Evolutionary conservation across 2,113 vertebrate genomes (phyloP).

Genomic region (Aramus guarauna): DNA sequence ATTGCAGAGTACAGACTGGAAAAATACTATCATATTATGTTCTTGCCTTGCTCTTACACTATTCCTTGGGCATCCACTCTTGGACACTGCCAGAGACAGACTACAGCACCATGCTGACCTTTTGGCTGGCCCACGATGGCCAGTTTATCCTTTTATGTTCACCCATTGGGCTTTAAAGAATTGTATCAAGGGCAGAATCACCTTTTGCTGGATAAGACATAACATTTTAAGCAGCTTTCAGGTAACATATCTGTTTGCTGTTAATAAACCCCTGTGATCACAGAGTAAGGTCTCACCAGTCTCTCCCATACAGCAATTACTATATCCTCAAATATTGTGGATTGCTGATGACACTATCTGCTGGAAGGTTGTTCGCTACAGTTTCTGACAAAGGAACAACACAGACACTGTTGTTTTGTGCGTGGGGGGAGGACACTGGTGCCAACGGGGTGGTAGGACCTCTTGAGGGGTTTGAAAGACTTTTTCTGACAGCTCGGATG

Average conservation of each 20-base stretch:
- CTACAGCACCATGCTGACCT: background rate
- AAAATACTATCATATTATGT: background rate
- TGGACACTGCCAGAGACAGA: background rate
- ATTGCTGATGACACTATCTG: background rate
- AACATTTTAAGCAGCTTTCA: background rate
- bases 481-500: background rate
- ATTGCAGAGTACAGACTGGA: background rate
- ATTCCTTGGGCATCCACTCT: background rate
- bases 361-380: background rate
- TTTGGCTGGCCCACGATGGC: background rate
- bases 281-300: background rate
- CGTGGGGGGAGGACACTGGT: background rate
- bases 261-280: background rate
- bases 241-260: background rate
- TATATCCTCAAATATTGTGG: background rate
- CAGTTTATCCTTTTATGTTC: background rate
- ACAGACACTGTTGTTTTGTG: rapidly evolving
- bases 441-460: background rate
- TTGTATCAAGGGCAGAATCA: background rate
- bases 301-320: background rate
- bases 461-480: background rate
- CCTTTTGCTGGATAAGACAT: background rate
- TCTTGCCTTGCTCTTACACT: background rate
- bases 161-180: background rate
- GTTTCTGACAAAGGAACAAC: background rate